A percentile compares a stretch with the other conserved stretches of the same genome.
Evolutionary conservation across 2,888 invertebrate genomes (phyloP).

Genomic region (Brachyptera risi): DNA sequence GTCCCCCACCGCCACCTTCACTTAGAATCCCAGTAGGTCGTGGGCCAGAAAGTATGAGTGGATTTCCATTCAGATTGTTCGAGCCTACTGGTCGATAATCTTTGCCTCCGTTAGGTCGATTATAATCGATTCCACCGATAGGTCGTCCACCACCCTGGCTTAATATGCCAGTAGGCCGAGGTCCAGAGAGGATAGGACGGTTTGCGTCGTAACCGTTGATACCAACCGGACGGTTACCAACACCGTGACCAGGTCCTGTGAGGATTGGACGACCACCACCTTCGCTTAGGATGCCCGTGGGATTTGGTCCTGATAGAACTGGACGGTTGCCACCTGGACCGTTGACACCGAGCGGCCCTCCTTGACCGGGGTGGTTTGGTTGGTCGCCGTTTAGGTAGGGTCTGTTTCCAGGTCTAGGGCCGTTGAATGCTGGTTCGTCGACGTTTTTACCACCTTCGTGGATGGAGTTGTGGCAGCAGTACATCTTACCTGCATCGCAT

Average conservation of each 20-base stretch:
- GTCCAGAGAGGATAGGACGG: neutral
- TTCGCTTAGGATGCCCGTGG: slow-evolving; percentile 50
- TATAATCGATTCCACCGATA: neutral
- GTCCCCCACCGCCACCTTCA: neutral
- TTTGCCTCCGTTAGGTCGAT: neutral
- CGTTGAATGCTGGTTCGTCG: slow-evolving; percentile 3
- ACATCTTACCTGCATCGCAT: slow-evolving; percentile 58
- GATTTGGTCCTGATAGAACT: slow-evolving; percentile 50
- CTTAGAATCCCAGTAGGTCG: neutral
- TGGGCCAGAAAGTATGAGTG: neutral
- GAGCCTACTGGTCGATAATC: neutral
- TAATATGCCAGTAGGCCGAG: neutral
- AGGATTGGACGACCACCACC: neutral
- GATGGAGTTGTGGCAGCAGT: slow-evolving; percentile 57
- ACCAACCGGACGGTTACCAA: neutral
- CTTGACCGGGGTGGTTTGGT: slow-evolving; percentile 8
- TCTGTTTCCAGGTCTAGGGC: slow-evolving; percentile 1
- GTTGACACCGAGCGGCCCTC: slow-evolving; percentile 26
- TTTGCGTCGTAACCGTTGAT: neutral
- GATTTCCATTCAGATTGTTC: neutral
- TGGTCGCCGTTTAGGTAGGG: neutral
- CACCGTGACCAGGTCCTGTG: neutral
- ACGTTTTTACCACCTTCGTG: slow-evolving; percentile 25
- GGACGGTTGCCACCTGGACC: slow-evolving; percentile 32
- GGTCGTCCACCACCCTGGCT: neutral